Base-by-base conservation (phyloP, 2,797 vertebrate genomes). In the Macropus fuliginosus region DNA sequence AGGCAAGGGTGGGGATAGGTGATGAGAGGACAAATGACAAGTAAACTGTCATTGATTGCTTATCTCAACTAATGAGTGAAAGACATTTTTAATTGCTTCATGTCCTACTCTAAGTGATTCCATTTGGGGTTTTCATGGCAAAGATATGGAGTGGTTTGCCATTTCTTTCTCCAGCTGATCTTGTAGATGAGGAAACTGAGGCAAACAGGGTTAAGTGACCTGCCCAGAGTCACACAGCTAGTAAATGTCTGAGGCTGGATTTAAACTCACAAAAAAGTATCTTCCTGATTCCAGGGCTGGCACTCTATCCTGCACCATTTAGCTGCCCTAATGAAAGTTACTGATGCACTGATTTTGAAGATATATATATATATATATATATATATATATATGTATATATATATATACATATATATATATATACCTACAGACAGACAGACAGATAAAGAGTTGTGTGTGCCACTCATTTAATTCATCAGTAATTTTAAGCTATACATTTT, bases 401-500 rank as follows among this genome's bases (percentile, higher is more conserved):
- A 56, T 5, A 56, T 54, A 66, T n/a, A 66, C 0, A 66, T 12
- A 12, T 4, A 31, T 21, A 24, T 5, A 56, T 4, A 56, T 5
- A 56, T 54, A 52, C 3, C 3, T 50, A 50, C 50, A 3, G 3
- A 52, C 52, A 54, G 54, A 54, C 34, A 66, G 34, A 66, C 1
- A 40, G 5, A 66, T 16, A 34, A 11, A 62, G 11, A 66, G 62
- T n/a, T n/a, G 34, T n/a, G 0, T n/a, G 34, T 66, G 62, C 34
- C 13, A n/a, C 14, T 74, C 56, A 90, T 14, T 56, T 91, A 92
- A 93, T 92, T 95, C n/a, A 57, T 56, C 87, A 18, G 24, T 89
- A 91, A 62, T 28, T 93, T 50, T 95, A 59, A 91, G 24, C 56
- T 34, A 50, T 93, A 6, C 11, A 81, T 91, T 74, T n/a, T 40